phyloP scores from a whole-genome alignment of 1,140 invertebrate genomes.

The Listronotus bonariensis region DNA sequence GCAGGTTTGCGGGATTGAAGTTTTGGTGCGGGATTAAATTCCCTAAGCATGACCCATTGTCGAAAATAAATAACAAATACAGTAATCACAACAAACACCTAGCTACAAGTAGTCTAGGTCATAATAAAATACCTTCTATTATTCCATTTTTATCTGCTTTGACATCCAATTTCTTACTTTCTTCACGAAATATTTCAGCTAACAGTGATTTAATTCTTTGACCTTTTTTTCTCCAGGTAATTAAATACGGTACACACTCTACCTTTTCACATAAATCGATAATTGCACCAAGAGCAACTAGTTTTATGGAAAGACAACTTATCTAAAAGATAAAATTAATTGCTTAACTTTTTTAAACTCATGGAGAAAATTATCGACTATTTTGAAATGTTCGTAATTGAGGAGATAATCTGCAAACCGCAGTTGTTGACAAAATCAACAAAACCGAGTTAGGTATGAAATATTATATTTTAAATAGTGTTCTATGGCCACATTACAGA shows the following conservation, averaged over 20 bases:
- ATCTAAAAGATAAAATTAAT: too few relatives aligned
- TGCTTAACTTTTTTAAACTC: too few relatives aligned
- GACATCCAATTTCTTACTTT: conserved; percentile 34
- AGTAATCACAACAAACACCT: not conserved
- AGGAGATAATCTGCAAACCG: too few relatives aligned
- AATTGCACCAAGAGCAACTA: conserved; percentile 35
- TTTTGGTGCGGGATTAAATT: too few relatives aligned
- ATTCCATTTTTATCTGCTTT: conserved; percentile 30
- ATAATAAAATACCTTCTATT: conserved; percentile 29
- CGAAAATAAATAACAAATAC: not conserved
- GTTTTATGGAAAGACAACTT: conserved; percentile 31
- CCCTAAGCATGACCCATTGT: too few relatives aligned
- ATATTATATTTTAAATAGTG: too few relatives aligned
- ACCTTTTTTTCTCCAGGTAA: conserved; percentile 38
- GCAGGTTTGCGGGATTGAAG: too few relatives aligned
- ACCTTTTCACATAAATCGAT: conserved; percentile 38
- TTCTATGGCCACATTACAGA: too few relatives aligned
- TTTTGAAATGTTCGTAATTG: too few relatives aligned
- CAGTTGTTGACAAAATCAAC: too few relatives aligned
- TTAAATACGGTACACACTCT: conserved; percentile 39
- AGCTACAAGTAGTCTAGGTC: not conserved
- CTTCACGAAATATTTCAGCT: conserved; percentile 35
- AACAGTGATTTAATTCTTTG: conserved; percentile 35
- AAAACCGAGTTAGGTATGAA: too few relatives aligned
- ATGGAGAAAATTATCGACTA: too few relatives aligned